These are phyloP conservation scores for Drosophila borealis DNA, from an alignment of 2,888 invertebrate species.

Conservation along the genomic window DNA sequence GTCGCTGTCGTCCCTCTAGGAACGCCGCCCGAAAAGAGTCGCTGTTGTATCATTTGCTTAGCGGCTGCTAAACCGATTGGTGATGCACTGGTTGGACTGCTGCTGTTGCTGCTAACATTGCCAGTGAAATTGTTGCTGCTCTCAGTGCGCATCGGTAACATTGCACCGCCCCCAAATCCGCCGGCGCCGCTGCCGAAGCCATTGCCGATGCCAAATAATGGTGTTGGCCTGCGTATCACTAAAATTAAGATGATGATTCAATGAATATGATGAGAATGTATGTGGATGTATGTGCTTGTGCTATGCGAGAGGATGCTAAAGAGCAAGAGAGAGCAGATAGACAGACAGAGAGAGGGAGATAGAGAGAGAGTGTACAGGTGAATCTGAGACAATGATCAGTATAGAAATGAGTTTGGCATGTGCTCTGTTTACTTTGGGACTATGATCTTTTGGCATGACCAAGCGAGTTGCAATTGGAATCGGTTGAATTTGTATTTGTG, in stretches of 20 bases:
- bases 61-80: slow-evolving; percentile 83
- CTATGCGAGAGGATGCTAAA: slow-evolving; percentile 4
- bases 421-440: slow-evolving; percentile 37
- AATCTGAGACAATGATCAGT: slow-evolving; percentile 32
- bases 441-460: slow-evolving; percentile 31
- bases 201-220: slow-evolving; percentile 77
- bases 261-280: slow-evolving; percentile 73
- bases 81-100: slow-evolving; percentile 54
- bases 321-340: slow-evolving; percentile 12
- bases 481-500: slow-evolving; percentile 23
- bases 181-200: slow-evolving; percentile 73
- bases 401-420: slow-evolving; percentile 17
- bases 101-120: slow-evolving; percentile 27
- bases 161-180: slow-evolving; percentile 38
- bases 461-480: slow-evolving; percentile 42
- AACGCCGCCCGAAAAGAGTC: slow-evolving; percentile 64
- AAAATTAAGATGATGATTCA: slow-evolving; percentile 84
- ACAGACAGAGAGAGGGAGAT: slow-evolving; percentile 1
- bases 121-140: slow-evolving; percentile 47
- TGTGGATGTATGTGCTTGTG: slow-evolving; percentile 31
- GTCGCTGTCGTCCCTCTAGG: slow-evolving; percentile 31
- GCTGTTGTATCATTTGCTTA: slow-evolving; percentile 79
- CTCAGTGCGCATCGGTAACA: slow-evolving; percentile 40
- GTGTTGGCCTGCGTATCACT: slow-evolving; percentile 87
- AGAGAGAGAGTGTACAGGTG: slow-evolving; percentile 15